phyloP scores from a whole-genome alignment of 1,140 invertebrate genomes.

The Drosophila punjabiensis region DNA sequence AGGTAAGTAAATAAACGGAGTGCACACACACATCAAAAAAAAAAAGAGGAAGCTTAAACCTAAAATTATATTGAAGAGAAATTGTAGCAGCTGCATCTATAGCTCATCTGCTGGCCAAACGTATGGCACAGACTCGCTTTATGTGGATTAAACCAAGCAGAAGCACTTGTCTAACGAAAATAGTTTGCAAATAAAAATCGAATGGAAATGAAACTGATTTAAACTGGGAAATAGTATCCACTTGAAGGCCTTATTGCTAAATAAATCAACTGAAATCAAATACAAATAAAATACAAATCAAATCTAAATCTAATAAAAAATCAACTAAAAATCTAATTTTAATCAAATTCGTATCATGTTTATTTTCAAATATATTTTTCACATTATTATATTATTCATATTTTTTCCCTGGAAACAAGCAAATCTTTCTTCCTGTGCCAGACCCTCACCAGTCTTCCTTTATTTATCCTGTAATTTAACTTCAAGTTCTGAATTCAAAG shows the following conservation, averaged over 20 bases:
- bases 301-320: no score
- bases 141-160: background rate
- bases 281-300: background rate
- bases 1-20: conserved; percentile 14
- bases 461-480: conserved; percentile 8
- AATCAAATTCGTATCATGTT: no score
- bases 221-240: background rate
- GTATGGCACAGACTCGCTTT: background rate
- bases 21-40: no score
- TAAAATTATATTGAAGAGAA: background rate
- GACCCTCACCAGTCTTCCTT: background rate
- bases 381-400: background rate
- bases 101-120: background rate
- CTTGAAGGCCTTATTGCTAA: background rate
- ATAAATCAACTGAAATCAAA: background rate
- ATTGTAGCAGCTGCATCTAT: background rate
- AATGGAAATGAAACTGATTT: background rate
- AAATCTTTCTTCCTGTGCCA: background rate
- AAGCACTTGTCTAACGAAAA: background rate
- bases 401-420: no score
- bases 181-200: background rate
- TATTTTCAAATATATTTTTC: background rate
- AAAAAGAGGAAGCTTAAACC: background rate
- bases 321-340: no score
- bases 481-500: conserved; percentile 3